Conservation (phyloP, 2,113 vertebrate genomes). For the Scomber colias region DNA sequence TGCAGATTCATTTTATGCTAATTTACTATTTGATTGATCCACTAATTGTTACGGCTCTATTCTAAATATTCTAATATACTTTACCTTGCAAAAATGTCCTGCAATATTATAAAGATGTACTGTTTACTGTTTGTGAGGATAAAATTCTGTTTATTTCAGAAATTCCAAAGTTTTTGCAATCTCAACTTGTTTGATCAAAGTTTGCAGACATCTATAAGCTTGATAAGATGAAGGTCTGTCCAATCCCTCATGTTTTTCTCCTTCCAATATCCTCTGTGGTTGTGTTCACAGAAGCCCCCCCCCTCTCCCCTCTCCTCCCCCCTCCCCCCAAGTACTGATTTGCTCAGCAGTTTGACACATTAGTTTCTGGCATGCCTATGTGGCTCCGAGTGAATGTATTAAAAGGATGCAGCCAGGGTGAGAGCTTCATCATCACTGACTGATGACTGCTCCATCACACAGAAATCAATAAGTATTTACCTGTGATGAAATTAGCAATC, state of each 20-base stretch:
- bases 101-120: too few species aligned
- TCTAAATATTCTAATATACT: too few species aligned
- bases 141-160: background rate
- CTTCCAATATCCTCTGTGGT: background rate
- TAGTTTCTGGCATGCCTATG: background rate
- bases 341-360: conserved; percentile 2
- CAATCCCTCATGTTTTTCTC: background rate
- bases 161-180: background rate
- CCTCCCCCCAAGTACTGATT: background rate
- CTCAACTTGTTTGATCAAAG: background rate
- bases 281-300: background rate
- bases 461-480: conserved; percentile 59
- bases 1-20: too few species aligned
- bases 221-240: background rate
- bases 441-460: conserved; percentile 41
- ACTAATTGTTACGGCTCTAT: too few species aligned
- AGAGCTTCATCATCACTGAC: conserved; percentile 27
- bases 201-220: background rate
- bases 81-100: too few species aligned
- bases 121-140: background rate
- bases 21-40: too few species aligned
- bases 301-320: too few species aligned
- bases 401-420: conserved; percentile 2
- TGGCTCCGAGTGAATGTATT: conserved; percentile 1
- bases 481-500: conserved; percentile 49